Base-by-base conservation (phyloP, 2,888 invertebrate species). In the Hirtodrosophila alboralis region DNA sequence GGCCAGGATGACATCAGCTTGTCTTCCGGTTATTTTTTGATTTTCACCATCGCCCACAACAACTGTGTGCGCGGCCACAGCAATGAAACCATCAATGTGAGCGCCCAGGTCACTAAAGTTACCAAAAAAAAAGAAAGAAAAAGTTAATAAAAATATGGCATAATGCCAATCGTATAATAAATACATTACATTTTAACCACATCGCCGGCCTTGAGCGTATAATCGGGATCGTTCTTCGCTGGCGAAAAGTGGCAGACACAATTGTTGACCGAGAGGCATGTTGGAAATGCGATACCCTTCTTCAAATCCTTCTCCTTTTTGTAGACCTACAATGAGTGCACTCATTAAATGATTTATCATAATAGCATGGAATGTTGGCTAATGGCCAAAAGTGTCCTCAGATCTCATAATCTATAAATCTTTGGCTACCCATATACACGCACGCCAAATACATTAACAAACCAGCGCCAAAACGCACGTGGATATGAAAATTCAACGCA, bases 191-290 rank as follows among this genome's bases (percentile, higher is more conserved):
- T 95, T 94, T 99, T 99, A 58, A 98, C 98, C 84, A 99, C 92
- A 92, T 99, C 99, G 56, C 96, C 98, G 84, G 95, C 94, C 91
- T 97, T 96, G 54, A 99, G 91, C 68, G 93, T 92, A 79, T 94
- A 94, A 91, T 97, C 97, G 10, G 95, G 93, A 92, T 99, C 99
- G 91, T 96, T 97, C 76, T 95, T 95, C 69, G 98, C 94, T 16
- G 99, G 99, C 43, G 99, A 99, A 91, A 95, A 99, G 91, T 99
- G 99, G 91, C 99, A 99, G 90, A 99, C 97, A 92, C 98, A 98
- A 91, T 99, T 98, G 92, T 99, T 99, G 54, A 98, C 95, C 13
- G 98, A 99, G 67, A 99, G 94, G 92, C 99, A 99, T 61, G 99
- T 99, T 51, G 99, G 99, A 91, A 99, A 99, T 31, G 99, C 98